Evolutionary conservation across 35 echinoderm and acorn worm species (phyloP).

Genomic region (Chiridota heheva): DNA sequence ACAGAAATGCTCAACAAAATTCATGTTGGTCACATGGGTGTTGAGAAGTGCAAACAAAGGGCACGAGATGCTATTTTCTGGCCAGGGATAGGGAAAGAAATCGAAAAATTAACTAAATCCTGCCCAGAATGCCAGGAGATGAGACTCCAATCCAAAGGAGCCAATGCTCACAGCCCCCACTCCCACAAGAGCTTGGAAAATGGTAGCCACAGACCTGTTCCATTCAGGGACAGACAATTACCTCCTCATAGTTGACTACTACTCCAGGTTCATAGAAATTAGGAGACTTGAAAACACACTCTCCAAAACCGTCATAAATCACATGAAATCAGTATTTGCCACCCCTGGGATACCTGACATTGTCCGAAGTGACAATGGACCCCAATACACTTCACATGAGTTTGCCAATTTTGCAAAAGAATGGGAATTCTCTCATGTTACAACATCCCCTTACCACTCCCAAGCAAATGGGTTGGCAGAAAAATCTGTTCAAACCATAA

Average conservation of each 20-base stretch:
- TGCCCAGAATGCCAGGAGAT: slow-evolving; percentile 56
- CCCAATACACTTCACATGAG: slow-evolving; percentile 28
- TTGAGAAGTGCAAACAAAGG: slow-evolving; percentile 38
- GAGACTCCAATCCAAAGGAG: slow-evolving; percentile 8
- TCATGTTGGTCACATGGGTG: slow-evolving; percentile 54
- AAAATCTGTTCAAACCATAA: slow-evolving; percentile 35
- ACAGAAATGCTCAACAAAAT: slow-evolving; percentile 33
- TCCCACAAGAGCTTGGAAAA: slow-evolving; percentile 16
- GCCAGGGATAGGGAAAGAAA: slow-evolving; percentile 56
- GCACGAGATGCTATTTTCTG: slow-evolving; percentile 26
- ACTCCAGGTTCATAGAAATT: no score
- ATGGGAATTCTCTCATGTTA: slow-evolving; percentile 35
- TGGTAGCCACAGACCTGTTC: slow-evolving; percentile 25
- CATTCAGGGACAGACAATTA: slow-evolving; percentile 17
- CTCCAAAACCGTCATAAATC: slow-evolving; percentile 40
- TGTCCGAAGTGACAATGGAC: slow-evolving; percentile 47
- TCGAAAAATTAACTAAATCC: slow-evolving; percentile 15
- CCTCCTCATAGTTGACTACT: slow-evolving; percentile 30
- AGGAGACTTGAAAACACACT: slow-evolving; percentile 30
- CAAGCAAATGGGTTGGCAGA: slow-evolving; percentile 36
- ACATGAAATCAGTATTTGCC: slow-evolving; percentile 37
- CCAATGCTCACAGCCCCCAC: neutral
- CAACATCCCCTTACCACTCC: slow-evolving; percentile 12
- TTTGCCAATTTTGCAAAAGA: slow-evolving; percentile 10
- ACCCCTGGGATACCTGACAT: slow-evolving; percentile 32